Evolutionary conservation across 2,113 vertebrate species (phyloP), one percentile per base, ranked within the genome.

Genomic region (Balaeniceps rex): DNA sequence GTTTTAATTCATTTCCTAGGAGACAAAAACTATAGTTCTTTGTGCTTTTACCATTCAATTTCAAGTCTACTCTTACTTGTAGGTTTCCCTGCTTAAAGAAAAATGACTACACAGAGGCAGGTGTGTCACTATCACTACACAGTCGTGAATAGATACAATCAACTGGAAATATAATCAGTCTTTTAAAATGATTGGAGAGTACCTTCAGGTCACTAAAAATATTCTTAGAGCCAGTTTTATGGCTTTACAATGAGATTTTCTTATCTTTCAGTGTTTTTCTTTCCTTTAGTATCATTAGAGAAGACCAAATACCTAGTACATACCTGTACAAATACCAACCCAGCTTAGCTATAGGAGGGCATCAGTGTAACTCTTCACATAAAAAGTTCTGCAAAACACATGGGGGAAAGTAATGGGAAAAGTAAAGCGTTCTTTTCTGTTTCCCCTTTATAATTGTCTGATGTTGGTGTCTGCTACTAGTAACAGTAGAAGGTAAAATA

Each of bases 361-460:
- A n/a, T 14, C 1, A 1, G 13, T 12, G 29, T 33, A 46, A 47
- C 46, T 7, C 21, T 10, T 34, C 33, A 4, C 13, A 0, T 33
- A 8, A 12, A 12, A 51, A 65, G 29, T 31, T 64, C 36, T 76
- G 76, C 63, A 44, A 69, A 80, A 34, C 66, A n/a, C 10, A 4
- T 3, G 7, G 38, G 14, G 23, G 14, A 57, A 68, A n/a, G 26
- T 11, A 18, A 38, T 34, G 14, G 33, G 31, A 46, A 33, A 46
- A 65, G 19, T 26, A 46, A 18, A 46, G 33, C 1, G 1, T 46
- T 65, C 4, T 54, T 64, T 57, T 58, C 76, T 58, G 25, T 5
- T 64, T 81, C 22, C 21, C 38, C 33, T 47, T 74, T 84, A 5
- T 14, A 14, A 60, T n/a, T 46, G 19, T 46, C 65, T 70, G 65